Evolutionary conservation across 2,888 invertebrate genomes (phyloP).

Genomic region (Amiota minor): DNA sequence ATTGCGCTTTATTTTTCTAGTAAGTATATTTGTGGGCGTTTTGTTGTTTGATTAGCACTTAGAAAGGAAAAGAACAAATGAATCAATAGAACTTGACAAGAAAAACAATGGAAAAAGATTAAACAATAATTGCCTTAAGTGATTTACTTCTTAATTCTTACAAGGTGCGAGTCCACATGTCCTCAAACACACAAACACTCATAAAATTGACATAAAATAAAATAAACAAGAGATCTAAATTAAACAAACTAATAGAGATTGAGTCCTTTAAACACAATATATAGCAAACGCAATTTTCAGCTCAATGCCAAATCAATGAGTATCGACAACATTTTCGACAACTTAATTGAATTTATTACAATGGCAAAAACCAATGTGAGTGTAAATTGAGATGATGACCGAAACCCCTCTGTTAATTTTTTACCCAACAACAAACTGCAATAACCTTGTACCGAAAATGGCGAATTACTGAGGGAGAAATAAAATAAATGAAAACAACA

Average conservation of each 20-base stretch:
- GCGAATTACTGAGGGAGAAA: not conserved
- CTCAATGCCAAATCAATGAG: slow-evolving; percentile 15
- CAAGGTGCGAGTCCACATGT: not conserved
- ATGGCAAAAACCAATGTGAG: not conserved
- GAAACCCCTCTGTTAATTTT: too few relatives aligned
- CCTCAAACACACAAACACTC: not conserved
- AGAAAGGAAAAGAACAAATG: too few relatives aligned
- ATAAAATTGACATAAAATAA: not conserved
- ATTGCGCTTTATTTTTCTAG: slow-evolving; percentile 9
- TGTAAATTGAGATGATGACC: too few relatives aligned
- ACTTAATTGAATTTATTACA: slow-evolving; percentile 24
- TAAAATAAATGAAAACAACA: not conserved
- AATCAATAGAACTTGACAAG: too few relatives aligned
- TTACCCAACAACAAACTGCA: too few relatives aligned
- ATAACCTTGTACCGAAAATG: slow-evolving; percentile 12
- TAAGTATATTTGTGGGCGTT: slow-evolving; percentile 9
- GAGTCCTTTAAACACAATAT: not conserved
- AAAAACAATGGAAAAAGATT: slow-evolving; percentile 1
- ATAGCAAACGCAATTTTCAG: not conserved
- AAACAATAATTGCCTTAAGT: slow-evolving; percentile 23
- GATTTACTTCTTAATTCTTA: not conserved
- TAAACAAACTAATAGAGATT: slow-evolving; percentile 2
- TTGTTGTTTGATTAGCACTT: not conserved
- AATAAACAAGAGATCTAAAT: not conserved
- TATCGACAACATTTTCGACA: not conserved